Conservation (phyloP, 2,888 invertebrate species). For the Arge pagana region DNA sequence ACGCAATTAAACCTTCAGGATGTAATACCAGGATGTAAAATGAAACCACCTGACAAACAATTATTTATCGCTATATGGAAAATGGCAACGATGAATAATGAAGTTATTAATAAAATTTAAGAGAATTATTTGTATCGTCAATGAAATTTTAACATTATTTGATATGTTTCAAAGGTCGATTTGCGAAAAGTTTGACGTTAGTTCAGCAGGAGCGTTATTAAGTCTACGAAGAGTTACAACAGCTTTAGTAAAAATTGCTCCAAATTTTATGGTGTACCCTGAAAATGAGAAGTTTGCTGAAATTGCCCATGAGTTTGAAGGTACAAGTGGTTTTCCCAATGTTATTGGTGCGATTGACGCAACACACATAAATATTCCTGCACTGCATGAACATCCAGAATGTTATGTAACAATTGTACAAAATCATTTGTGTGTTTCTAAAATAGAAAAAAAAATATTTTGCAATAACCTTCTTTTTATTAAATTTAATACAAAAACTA, state of each 20-base stretch:
- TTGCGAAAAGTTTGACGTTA: constrained; percentile 27
- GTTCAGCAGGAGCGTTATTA: constrained; percentile 23
- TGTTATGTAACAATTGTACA: no score
- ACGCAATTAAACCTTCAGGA: no score
- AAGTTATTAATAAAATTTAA: no score
- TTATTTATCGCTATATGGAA: constrained; percentile 8
- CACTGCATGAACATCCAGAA: constrained; percentile 24
- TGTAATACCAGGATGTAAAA: constrained; percentile 2
- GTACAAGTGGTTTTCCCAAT: constrained; percentile 25
- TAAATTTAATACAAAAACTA: no score
- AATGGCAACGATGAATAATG: constrained; percentile 14
- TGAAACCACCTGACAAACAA: constrained; percentile 10
- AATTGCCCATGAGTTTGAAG: constrained; percentile 22
- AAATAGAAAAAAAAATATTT: no score
- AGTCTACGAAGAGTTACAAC: constrained; percentile 18
- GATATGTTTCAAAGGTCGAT: constrained; percentile 25
- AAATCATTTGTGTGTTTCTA: no score
- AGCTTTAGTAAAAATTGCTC: constrained; percentile 20
- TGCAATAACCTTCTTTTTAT: no score
- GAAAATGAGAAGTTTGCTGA: constrained; percentile 13
- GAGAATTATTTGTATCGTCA: constrained; percentile 3
- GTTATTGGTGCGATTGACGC: constrained; percentile 32
- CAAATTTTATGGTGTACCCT: constrained; percentile 29
- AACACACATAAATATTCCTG: constrained; percentile 28
- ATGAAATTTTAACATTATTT: not conserved